Evolutionary conservation across 2,888 invertebrate genomes (phyloP).

Genomic region (Dolomedes plantarius): DNA sequence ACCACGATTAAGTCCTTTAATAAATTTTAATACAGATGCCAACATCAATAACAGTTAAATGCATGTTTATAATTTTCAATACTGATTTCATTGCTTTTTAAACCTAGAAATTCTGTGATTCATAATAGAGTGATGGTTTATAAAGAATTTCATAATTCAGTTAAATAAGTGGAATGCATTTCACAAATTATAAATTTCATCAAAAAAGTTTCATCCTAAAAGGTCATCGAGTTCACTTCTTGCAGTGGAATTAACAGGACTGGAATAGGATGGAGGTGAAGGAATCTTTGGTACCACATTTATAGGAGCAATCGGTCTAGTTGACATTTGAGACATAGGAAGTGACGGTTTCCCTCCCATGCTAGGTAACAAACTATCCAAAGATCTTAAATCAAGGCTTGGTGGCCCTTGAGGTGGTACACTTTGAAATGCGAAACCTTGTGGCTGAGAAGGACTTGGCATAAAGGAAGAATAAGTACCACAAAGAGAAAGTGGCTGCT

Average conservation of each 20-base stretch:
- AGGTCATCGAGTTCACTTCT: constrained; percentile 72
- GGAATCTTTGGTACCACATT: constrained; percentile 23
- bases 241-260: constrained; percentile 30
- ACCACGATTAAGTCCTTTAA: too few relatives aligned
- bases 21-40: too few relatives aligned
- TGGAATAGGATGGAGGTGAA: constrained; percentile 23
- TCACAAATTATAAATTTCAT: too few relatives aligned
- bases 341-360: constrained; percentile 31
- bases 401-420: neutral
- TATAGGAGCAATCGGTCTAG: neutral
- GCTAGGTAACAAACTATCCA: constrained; percentile 58
- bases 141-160: too few relatives aligned
- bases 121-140: too few relatives aligned
- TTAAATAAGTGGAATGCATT: too few relatives aligned
- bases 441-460: constrained; percentile 9
- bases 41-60: too few relatives aligned
- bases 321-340: constrained; percentile 24
- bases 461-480: neutral
- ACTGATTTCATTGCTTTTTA: too few relatives aligned
- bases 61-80: too few relatives aligned
- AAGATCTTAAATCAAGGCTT: constrained; percentile 44
- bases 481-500: constrained; percentile 16
- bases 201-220: constrained; percentile 42
- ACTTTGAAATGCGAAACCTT: constrained; percentile 22
- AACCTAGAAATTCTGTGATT: too few relatives aligned